Evolutionary conservation across 1,140 invertebrate species (phyloP).

Genomic region (Protaetia brevitarsis): DNA sequence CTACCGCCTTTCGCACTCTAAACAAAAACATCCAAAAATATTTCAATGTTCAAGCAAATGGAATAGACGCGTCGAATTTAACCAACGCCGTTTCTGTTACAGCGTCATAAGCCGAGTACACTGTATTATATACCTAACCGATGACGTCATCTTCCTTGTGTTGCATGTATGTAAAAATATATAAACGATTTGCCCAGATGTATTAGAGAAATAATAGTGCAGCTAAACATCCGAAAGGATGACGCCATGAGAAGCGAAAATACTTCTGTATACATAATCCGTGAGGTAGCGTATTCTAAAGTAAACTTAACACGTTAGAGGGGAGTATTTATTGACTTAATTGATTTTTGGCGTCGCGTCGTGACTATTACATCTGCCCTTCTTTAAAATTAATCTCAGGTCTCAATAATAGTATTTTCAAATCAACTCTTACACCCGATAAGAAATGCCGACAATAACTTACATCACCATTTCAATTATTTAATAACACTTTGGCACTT

Average conservation of each 20-base stretch:
- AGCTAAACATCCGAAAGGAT: too few species aligned
- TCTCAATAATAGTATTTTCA: background rate
- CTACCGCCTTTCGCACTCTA: background rate
- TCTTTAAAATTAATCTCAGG: background rate
- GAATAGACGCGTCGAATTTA: background rate
- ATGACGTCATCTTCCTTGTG: background rate
- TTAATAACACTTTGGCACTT: too few species aligned
- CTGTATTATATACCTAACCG: background rate
- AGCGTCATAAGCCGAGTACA: background rate
- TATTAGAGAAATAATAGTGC: background rate
- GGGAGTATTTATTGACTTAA: conserved; percentile 14
- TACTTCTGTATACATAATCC: conserved; percentile 5
- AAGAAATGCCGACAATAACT: too few species aligned
- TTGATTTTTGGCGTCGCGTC: background rate
- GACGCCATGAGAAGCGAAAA: background rate
- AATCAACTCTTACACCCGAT: too few species aligned
- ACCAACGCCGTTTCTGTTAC: background rate
- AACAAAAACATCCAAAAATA: background rate
- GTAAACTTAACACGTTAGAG: background rate
- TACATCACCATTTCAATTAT: too few species aligned
- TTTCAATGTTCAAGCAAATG: background rate
- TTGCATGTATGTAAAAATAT: background rate
- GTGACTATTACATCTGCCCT: conserved; percentile 3
- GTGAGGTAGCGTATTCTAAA: background rate
- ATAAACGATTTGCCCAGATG: background rate